Percentiles rank a stretch among this genome's conserved stretches.
phyloP scores from a whole-genome alignment of 2,113 vertebrate species.

The Leucosticte australis region DNA sequence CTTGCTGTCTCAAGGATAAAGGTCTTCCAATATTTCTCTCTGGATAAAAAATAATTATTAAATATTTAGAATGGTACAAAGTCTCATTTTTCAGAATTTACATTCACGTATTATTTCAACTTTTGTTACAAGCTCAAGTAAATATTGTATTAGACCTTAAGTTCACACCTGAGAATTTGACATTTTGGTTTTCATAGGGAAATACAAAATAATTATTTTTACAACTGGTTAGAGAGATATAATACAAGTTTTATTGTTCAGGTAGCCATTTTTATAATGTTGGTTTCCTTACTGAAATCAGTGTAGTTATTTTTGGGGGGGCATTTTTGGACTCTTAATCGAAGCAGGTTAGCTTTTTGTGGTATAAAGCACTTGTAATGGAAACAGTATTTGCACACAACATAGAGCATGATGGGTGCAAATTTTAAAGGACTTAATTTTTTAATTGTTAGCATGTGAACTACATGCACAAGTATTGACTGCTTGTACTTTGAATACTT shows the following conservation, averaged over 20 bases:
- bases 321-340: neutral
- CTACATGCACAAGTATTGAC: neutral
- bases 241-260: neutral
- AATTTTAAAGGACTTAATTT: neutral
- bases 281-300: neutral
- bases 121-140: neutral
- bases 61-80: neutral
- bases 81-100: neutral
- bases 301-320: neutral
- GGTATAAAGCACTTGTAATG: neutral
- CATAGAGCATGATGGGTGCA: accelerated
- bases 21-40: neutral
- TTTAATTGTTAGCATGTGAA: neutral
- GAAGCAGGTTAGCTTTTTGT: neutral
- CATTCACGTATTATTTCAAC: neutral
- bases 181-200: conserved; percentile 17
- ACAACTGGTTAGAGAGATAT: neutral
- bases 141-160: neutral
- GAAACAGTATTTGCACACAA: neutral
- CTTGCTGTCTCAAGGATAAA: neutral
- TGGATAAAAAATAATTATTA: neutral
- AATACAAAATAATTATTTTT: conserved; percentile 16
- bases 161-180: neutral
- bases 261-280: neutral
- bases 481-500: neutral